Percentiles rank a stretch among this genome's conserved stretches.
Conservation (phyloP, 1,140 invertebrate species). For the Calephelis virginiensis region DNA sequence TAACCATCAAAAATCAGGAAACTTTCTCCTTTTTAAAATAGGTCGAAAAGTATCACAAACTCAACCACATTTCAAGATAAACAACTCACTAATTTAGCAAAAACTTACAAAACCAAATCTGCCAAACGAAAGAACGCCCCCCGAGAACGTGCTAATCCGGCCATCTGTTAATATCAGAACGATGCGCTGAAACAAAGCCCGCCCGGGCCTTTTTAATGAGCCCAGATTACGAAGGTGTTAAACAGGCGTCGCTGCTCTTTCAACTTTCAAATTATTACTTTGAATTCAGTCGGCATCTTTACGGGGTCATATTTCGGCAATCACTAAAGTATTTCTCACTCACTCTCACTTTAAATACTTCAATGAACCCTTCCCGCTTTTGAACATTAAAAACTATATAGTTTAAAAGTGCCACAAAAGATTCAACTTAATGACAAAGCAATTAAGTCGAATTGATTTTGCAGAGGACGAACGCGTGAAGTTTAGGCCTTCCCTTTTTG, state of each 20-base stretch:
- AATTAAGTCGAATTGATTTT: slow-evolving; percentile 51
- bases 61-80: background rate
- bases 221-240: slow-evolving; percentile 77
- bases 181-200: slow-evolving; percentile 72
- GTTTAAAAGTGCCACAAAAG: slow-evolving; percentile 35
- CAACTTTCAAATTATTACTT: slow-evolving; percentile 74
- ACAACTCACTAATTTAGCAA: slow-evolving; percentile 17
- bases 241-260: slow-evolving; percentile 68
- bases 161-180: slow-evolving; percentile 70
- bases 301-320: slow-evolving; percentile 74
- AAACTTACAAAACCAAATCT: slow-evolving; percentile 25
- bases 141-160: slow-evolving; percentile 59
- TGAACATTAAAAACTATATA: slow-evolving; percentile 51
- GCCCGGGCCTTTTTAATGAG: slow-evolving; percentile 70
- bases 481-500: slow-evolving; percentile 17
- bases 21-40: too few relatives aligned
- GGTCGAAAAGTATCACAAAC: too few relatives aligned
- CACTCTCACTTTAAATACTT: slow-evolving; percentile 37
- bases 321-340: slow-evolving; percentile 56
- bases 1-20: too few relatives aligned
- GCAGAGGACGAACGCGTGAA: slow-evolving; percentile 34
- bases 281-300: slow-evolving; percentile 54
- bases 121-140: slow-evolving; percentile 44
- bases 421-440: slow-evolving; percentile 50
- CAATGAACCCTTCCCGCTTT: slow-evolving; percentile 55